phyloP scores from a whole-genome alignment of 2,888 invertebrate genomes.

The Odontocerum albicorne region DNA sequence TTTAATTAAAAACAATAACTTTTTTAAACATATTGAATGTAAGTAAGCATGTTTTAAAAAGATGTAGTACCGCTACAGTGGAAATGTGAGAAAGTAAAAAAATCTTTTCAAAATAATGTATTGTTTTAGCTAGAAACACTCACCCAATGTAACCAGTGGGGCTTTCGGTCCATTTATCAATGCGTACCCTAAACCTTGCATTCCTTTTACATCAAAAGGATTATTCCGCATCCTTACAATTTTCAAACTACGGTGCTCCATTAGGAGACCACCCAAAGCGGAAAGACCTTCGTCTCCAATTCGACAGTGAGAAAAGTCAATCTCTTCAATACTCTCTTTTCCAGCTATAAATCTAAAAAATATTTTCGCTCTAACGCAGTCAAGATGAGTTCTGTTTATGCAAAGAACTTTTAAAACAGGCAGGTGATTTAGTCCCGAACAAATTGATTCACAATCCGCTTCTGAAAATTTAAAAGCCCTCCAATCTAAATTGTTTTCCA shows the following conservation, averaged over 20 bases:
- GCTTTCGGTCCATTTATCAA: slow-evolving; percentile 54
- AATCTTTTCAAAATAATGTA: no score
- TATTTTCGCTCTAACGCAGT: slow-evolving; percentile 60
- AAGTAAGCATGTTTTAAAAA: no score
- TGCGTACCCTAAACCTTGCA: slow-evolving; percentile 57
- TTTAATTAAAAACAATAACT: no score
- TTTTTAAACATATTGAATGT: no score
- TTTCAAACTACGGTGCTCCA: slow-evolving; percentile 51
- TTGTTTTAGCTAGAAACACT: no score
- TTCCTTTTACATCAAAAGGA: slow-evolving; percentile 56
- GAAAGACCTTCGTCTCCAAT: slow-evolving; percentile 64
- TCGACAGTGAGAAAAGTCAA: slow-evolving; percentile 68
- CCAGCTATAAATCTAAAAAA: slow-evolving; percentile 58
- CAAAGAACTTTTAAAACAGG: slow-evolving; percentile 54
- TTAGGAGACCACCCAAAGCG: slow-evolving; percentile 62
- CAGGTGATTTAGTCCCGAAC: slow-evolving; percentile 54
- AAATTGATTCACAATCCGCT: slow-evolving; percentile 60
- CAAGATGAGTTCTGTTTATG: slow-evolving; percentile 62
- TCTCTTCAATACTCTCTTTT: slow-evolving; percentile 56
- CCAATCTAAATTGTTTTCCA: slow-evolving; percentile 57
- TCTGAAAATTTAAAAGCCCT: slow-evolving; percentile 64
- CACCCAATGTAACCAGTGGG: slow-evolving; percentile 53
- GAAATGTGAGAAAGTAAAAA: no score
- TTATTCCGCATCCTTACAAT: slow-evolving; percentile 59
- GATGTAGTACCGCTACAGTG: no score